Conservation (phyloP, 2,797 vertebrate species). For the Epinephelus malabaricus region DNA sequence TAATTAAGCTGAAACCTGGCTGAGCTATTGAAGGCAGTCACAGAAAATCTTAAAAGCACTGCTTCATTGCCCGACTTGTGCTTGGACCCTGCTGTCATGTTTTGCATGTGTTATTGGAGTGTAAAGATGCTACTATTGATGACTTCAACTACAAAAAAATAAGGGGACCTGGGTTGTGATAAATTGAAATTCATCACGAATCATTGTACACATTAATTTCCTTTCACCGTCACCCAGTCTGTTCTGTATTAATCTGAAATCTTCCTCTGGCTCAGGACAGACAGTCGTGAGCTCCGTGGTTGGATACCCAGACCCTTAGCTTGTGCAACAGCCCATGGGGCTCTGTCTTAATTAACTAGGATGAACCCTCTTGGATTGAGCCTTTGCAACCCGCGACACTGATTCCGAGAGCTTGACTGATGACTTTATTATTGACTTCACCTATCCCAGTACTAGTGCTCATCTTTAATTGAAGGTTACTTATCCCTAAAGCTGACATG, state of each 20-base stretch:
- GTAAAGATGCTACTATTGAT: slow-evolving; percentile 4
- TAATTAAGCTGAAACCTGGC: slow-evolving; percentile 45
- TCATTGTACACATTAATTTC: neutral
- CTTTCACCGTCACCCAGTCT: neutral
- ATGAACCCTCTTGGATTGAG: slow-evolving; percentile 65
- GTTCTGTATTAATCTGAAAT: slow-evolving; percentile 18
- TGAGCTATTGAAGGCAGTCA: slow-evolving; percentile 22
- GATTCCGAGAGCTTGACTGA: slow-evolving; percentile 66
- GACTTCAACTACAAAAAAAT: neutral
- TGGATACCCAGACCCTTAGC: slow-evolving; percentile 57
- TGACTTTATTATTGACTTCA: slow-evolving; percentile 73
- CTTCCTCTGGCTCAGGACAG: slow-evolving; percentile 15
- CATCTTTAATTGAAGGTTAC: slow-evolving; percentile 57
- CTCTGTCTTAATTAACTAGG: slow-evolving; percentile 70
- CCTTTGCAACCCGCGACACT: slow-evolving; percentile 49
- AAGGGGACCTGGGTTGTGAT: neutral
- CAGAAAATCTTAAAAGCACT: slow-evolving; percentile 2
- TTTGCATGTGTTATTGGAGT: neutral
- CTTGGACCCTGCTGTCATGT: neutral
- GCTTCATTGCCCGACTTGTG: neutral
- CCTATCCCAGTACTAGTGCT: slow-evolving; percentile 42
- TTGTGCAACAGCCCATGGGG: slow-evolving; percentile 65
- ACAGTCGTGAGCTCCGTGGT: slow-evolving; percentile 23
- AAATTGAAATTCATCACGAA: neutral
- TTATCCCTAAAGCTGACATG: slow-evolving; percentile 22